phyloP scores from a whole-genome alignment of 1,140 invertebrate genomes.

The Gerris buenoi region DNA sequence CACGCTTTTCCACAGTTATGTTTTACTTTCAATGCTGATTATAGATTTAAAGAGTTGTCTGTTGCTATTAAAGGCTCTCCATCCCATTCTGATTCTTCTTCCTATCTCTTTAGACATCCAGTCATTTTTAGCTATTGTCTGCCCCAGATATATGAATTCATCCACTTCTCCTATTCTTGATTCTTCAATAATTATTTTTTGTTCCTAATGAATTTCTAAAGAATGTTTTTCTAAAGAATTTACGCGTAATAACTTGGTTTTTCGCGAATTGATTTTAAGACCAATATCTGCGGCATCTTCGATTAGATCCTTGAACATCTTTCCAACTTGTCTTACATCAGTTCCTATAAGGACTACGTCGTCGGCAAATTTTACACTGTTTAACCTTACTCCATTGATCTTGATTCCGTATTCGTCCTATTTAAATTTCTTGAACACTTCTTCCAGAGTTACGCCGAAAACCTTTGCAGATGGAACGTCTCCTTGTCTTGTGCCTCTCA shows the following conservation, averaged over 20 bases:
- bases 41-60: neutral
- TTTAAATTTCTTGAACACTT: neutral
- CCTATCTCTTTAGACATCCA: neutral
- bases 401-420: neutral
- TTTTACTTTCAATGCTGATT: neutral
- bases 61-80: neutral
- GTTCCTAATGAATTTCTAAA: neutral
- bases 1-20: neutral
- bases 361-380: neutral
- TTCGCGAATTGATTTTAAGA: neutral
- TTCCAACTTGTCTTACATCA: neutral
- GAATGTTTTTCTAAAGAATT: neutral
- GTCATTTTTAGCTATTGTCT: neutral
- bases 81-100: neutral
- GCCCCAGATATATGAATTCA: neutral
- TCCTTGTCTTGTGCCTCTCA: neutral
- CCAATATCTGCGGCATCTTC: neutral
- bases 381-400: neutral
- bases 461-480: neutral
- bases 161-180: neutral
- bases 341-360: neutral
- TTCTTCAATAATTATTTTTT: neutral
- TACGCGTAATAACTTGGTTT: neutral
- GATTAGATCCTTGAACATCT: neutral
- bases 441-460: neutral